A percentile compares a stretch with the other conserved stretches of the same genome.
These are phyloP conservation scores for Cheilosia vernalis DNA, from an alignment of 2,888 invertebrate species.

Conservation along the genomic window DNA sequence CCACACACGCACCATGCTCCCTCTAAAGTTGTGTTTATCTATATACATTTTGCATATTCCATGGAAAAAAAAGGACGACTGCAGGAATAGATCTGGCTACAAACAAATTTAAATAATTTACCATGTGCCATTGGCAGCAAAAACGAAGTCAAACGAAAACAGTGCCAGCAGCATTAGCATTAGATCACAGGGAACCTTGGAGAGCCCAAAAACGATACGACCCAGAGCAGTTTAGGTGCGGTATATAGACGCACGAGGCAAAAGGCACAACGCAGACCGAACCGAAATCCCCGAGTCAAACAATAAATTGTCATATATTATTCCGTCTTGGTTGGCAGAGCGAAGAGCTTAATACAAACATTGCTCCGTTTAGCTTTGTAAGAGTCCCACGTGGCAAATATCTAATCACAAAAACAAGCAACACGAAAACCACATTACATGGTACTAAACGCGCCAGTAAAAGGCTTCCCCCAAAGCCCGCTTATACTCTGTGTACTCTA, in stretches of 20 bases:
- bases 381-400: slow-evolving; percentile 74
- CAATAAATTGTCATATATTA: slow-evolving; percentile 72
- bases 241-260: neutral
- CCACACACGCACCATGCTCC: neutral
- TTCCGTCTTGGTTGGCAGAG: slow-evolving; percentile 45
- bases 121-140: slow-evolving; percentile 23
- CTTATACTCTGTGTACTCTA: slow-evolving; percentile 3
- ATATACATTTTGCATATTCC: neutral
- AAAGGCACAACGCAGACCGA: neutral
- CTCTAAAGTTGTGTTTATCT: neutral
- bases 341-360: slow-evolving; percentile 55
- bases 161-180: neutral
- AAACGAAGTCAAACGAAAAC: neutral
- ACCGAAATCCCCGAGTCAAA: slow-evolving; percentile 53
- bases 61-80: neutral
- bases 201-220: neutral
- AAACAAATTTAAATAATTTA: slow-evolving; percentile 36
- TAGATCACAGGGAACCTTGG: slow-evolving; percentile 13
- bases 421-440: slow-evolving; percentile 75
- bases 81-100: neutral
- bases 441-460: slow-evolving; percentile 68
- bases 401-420: slow-evolving; percentile 71
- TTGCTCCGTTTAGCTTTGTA: slow-evolving; percentile 63
- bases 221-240: neutral
- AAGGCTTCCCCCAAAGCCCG: slow-evolving; percentile 47